Evolutionary conservation across 2,797 vertebrate species (phyloP).

Genomic region (Erethizon dorsatum): DNA sequence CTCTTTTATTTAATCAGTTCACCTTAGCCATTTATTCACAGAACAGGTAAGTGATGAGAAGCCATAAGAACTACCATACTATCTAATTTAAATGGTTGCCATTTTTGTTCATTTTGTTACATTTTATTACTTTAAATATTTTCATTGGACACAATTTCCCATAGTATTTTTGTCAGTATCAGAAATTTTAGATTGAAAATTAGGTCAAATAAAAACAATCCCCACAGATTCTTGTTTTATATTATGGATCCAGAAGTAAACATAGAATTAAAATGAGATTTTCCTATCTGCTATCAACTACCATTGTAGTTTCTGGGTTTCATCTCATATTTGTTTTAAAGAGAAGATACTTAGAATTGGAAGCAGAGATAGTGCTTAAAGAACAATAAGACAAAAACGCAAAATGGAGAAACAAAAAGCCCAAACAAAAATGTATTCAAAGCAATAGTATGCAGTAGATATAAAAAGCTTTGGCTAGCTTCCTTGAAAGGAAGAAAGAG

Average conservation of each 20-base stretch:
- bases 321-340: background rate
- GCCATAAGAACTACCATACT: background rate
- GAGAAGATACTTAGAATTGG: background rate
- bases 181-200: constrained; percentile 39
- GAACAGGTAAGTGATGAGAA: background rate
- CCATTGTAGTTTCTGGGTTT: background rate
- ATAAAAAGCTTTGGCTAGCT: background rate
- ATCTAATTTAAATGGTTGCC: constrained; percentile 37
- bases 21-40: background rate
- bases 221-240: background rate
- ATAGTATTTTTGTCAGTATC: background rate
- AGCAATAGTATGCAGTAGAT: background rate
- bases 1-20: background rate
- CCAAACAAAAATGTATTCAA: background rate
- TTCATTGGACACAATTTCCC: constrained; percentile 20
- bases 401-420: constrained; percentile 1
- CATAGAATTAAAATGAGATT: background rate
- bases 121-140: background rate
- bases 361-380: background rate
- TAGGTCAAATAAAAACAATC: background rate
- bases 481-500: constrained; percentile 24
- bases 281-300: background rate
- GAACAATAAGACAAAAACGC: constrained; percentile 20
- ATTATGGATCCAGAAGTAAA: background rate
- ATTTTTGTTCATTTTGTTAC: background rate